Base-by-base conservation (phyloP, 2,888 invertebrate genomes). In the Oscheius sp. region DNA sequence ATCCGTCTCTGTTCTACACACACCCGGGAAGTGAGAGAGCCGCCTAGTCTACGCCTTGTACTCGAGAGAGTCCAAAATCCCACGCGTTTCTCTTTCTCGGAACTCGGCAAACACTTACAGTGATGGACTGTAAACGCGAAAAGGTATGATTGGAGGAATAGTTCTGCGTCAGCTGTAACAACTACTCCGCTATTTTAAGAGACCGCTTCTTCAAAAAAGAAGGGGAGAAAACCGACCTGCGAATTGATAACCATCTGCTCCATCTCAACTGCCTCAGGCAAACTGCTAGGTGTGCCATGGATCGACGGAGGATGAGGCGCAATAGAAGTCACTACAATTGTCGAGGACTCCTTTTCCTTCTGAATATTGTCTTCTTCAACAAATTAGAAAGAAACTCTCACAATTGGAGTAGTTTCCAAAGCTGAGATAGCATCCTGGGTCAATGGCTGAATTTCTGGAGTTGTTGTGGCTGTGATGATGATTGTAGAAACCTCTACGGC, bases 301-400 rank as follows among this genome's bases (percentile, higher is more conserved):
- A 55, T 61, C 1, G 70, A 64, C 5, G 70, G 70, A 8, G 70
- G 70, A 17, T 69, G 69, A 29, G 70, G 70, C 3, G 70, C 73
- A 34, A 73, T 70, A 6, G 70, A 70, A 12, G 73, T 73, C 25
- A 73, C 73, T 29, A 73, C 46, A 48, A 73, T 67, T 34, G 73
- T 58, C 23, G 58, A 42, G 5, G 27, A 17, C 25, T 58, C 42
- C 25, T 58, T 58, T 23, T 58, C 42, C 25, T 58, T 58, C 42
- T 58, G 42, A 58, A 58, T 25, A 29, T 46, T 46, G 6, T 12
- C 6, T 8, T 17, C n/a, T 27, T 25, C 23, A 15, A 27, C 10
- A 23, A 45, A 45, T n/a, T 6, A 45, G 17, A n/a, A 45, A 39
- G 3, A 39, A 17, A 34, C 12, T 42, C 61, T 23, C 29, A 61